Conservation (phyloP, 2,888 invertebrate species). For the Aplocera efformata region DNA sequence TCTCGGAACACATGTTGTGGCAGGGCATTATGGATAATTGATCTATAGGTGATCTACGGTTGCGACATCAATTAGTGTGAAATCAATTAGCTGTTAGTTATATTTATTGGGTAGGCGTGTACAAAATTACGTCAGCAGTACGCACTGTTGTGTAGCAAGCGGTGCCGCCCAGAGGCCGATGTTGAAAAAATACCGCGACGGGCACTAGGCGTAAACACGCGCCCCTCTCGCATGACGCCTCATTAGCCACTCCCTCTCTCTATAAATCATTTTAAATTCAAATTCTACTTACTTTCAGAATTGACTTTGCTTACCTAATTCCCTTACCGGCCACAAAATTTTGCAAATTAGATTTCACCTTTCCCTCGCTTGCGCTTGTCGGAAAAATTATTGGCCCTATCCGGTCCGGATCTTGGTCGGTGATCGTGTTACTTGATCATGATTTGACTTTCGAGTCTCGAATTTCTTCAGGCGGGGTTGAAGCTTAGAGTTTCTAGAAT, state of each 20-base stretch:
- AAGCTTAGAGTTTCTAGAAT: too few relatives aligned
- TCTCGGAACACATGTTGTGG: neutral
- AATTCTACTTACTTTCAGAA: slow-evolving; percentile 77
- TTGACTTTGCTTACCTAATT: slow-evolving; percentile 77
- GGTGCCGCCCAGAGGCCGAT: slow-evolving; percentile 56
- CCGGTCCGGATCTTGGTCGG: slow-evolving; percentile 50
- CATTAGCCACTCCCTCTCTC: slow-evolving; percentile 78
- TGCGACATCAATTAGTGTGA: slow-evolving; percentile 14
- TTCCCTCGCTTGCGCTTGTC: slow-evolving; percentile 50
- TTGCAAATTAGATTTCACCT: slow-evolving; percentile 74
- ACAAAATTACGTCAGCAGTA: slow-evolving; percentile 47
- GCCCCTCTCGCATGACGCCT: slow-evolving; percentile 77
- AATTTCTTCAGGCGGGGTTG: slow-evolving; percentile 30
- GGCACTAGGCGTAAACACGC: slow-evolving; percentile 64
- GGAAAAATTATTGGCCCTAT: slow-evolving; percentile 58
- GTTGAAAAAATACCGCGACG: slow-evolving; percentile 53
- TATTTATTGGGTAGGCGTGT: slow-evolving; percentile 49
- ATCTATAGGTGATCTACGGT: slow-evolving; percentile 10
- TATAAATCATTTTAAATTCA: slow-evolving; percentile 81
- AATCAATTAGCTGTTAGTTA: slow-evolving; percentile 39
- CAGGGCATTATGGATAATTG: slow-evolving; percentile 7
- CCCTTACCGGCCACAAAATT: slow-evolving; percentile 68
- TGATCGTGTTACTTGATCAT: slow-evolving; percentile 46
- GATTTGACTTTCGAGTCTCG: slow-evolving; percentile 38
- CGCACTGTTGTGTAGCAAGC: slow-evolving; percentile 31